A percentile compares a stretch with the other conserved stretches of the same genome.
phyloP scores from a whole-genome alignment of 2,888 invertebrate genomes.

The Trachelus iudaicus region DNA sequence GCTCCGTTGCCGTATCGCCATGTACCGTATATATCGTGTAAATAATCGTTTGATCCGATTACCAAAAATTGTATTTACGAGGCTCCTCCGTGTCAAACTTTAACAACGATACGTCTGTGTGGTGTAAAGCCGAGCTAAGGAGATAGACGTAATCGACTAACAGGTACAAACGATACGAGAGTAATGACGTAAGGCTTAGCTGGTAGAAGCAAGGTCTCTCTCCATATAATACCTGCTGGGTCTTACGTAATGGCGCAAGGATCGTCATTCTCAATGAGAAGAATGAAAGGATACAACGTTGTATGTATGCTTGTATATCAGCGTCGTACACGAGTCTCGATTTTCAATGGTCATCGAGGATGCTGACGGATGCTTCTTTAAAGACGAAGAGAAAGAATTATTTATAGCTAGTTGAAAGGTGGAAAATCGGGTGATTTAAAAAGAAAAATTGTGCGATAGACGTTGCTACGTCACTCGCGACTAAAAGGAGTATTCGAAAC shows the following conservation, averaged over 20 bases:
- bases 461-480: too few relatives aligned
- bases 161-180: conserved; percentile 7
- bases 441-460: too few relatives aligned
- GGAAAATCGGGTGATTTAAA: too few relatives aligned
- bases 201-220: conserved; percentile 40
- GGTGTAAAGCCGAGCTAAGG: background rate
- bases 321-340: background rate
- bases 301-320: background rate
- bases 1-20: background rate
- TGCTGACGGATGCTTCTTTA: too few relatives aligned
- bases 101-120: background rate
- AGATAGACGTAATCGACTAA: background rate
- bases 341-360: background rate
- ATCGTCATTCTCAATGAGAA: conserved; percentile 17
- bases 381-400: too few relatives aligned
- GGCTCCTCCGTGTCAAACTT: background rate
- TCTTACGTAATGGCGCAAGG: conserved; percentile 34
- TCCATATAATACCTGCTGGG: conserved; percentile 29
- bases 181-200: conserved; percentile 17
- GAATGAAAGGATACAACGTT: conserved; percentile 7
- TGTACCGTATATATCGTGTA: background rate
- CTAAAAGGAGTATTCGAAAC: too few relatives aligned
- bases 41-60: background rate
- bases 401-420: too few relatives aligned
- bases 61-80: background rate